Conservation (phyloP, 2,888 invertebrate genomes). For the Leptodirus hochenwartii region DNA sequence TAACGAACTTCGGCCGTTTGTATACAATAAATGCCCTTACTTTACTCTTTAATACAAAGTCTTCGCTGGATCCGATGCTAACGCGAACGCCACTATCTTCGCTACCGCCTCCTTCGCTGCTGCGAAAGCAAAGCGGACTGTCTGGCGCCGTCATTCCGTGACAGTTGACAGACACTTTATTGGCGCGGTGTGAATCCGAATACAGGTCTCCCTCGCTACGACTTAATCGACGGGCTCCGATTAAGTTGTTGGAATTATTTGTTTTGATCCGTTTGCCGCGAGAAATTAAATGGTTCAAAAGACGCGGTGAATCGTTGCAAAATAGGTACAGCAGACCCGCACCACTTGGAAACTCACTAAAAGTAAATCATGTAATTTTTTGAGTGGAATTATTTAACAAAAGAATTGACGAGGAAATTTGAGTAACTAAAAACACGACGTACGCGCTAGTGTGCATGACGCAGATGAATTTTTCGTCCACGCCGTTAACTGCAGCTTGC, state of each 20-base stretch:
- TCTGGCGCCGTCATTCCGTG: too few species aligned
- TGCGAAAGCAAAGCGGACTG: slow-evolving; percentile 21
- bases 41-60: slow-evolving; percentile 21
- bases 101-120: slow-evolving; percentile 20
- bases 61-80: slow-evolving; percentile 24
- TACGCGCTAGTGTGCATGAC: slow-evolving; percentile 43
- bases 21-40: slow-evolving; percentile 15
- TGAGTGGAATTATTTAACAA: neutral
- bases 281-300: slow-evolving; percentile 28
- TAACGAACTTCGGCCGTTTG: slow-evolving; percentile 1
- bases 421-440: slow-evolving; percentile 9
- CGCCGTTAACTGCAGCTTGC: slow-evolving; percentile 28
- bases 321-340: slow-evolving; percentile 32
- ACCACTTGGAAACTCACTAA: slow-evolving; percentile 32
- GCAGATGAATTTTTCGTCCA: slow-evolving; percentile 39
- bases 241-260: slow-evolving; percentile 12
- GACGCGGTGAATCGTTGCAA: slow-evolving; percentile 27
- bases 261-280: slow-evolving; percentile 26
- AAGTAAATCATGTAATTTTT: slow-evolving; percentile 10
- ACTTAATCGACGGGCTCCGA: slow-evolving; percentile 25
- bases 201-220: slow-evolving; percentile 32
- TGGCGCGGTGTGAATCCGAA: slow-evolving; percentile 12
- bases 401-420: neutral
- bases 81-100: slow-evolving; percentile 25
- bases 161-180: slow-evolving; percentile 15